Evolutionary conservation across 30 jellyfish, hydroid and myxozoan species (phyloP).

Genomic region (Aurelia aurita): DNA sequence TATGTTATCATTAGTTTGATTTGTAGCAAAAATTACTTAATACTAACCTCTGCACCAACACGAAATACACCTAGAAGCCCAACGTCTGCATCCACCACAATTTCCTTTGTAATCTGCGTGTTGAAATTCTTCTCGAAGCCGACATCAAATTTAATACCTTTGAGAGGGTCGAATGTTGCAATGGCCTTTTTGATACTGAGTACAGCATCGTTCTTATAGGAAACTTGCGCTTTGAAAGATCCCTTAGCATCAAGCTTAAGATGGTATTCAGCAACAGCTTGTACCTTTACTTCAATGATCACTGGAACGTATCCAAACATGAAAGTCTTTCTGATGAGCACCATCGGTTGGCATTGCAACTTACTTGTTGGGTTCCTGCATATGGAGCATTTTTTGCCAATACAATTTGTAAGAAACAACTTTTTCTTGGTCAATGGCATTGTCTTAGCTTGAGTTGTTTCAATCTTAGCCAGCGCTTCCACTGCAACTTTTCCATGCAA

Average conservation of each 20-base stretch:
- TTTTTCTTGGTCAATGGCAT: slow-evolving; percentile 1
- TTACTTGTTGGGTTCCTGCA: slow-evolving; percentile 11
- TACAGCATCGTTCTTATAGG: neutral
- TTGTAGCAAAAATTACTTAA: no score
- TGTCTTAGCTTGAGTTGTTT: neutral
- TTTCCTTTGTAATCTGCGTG: neutral
- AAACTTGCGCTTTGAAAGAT: neutral
- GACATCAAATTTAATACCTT: slow-evolving; percentile 23
- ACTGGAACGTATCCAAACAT: slow-evolving; percentile 29
- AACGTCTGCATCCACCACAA: slow-evolving; percentile 2
- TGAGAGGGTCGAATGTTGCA: slow-evolving; percentile 24
- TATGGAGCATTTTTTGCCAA: slow-evolving; percentile 3
- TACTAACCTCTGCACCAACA: slow-evolving; percentile 29
- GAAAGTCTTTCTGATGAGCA: slow-evolving; percentile 2
- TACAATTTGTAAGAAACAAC: slow-evolving; percentile 15
- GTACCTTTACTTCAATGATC: slow-evolving; percentile 14
- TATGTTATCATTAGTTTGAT: no score
- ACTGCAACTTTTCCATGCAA: slow-evolving; percentile 1
- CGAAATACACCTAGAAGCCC: slow-evolving; percentile 42
- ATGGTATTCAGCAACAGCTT: slow-evolving; percentile 22
- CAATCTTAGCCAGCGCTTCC: neutral
- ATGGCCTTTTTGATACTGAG: slow-evolving; percentile 24
- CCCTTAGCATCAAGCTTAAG: neutral
- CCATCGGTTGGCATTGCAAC: slow-evolving; percentile 7
- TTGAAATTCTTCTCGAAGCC: neutral